Evolutionary conservation across 2,113 vertebrate genomes (phyloP), one percentile per base, ranked within the genome.

Genomic region (Triplophysa rosa): DNA sequence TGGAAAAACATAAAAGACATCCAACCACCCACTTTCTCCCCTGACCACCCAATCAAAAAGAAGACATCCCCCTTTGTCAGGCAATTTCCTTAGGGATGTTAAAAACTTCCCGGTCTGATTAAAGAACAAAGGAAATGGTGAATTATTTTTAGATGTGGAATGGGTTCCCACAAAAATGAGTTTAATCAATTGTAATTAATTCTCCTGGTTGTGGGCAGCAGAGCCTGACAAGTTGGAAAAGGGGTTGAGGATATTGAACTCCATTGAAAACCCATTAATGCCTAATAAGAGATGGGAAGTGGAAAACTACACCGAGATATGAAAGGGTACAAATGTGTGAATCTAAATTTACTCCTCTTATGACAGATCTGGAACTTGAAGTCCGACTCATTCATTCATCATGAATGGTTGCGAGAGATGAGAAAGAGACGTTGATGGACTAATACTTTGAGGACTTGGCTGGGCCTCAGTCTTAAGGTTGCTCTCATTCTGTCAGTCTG

Each of bases 111-210:
- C 73, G 33, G 16, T 45, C 78, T 84, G 78, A 86, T 85, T 82
- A 80, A 74, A 85, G 87, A 86, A 82, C 83, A 83, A 82, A 79
- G 73, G 76, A 79, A 85, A 81, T 78, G 68, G 79, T 77, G 67
- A 78, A 81, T 83, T 86, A 85, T 81, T 87, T 85, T 86, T 79
- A 81, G 85, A 84, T 77, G 81, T 79, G 73, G 70, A 84, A 82
- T 67, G 79, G 47, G 77, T 58, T 80, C 82, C 71, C 68, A 59
- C 64, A 66, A 67, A 87, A 74, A 77, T 75, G 72, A 82, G 67
- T 88, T 84, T 86, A 85, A 88, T 86, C 85, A 84, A 81, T 83
- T 85, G 85, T 85, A 86, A 86, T 86, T 83, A 82, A 80, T 86
- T 83, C 83, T 82, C 47, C 78, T 79, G 83, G 75, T 79, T 84